Evolutionary conservation across 2,113 vertebrate species (phyloP), one percentile per base, ranked within the genome.

Genomic region (Nothobranchius furzeri): DNA sequence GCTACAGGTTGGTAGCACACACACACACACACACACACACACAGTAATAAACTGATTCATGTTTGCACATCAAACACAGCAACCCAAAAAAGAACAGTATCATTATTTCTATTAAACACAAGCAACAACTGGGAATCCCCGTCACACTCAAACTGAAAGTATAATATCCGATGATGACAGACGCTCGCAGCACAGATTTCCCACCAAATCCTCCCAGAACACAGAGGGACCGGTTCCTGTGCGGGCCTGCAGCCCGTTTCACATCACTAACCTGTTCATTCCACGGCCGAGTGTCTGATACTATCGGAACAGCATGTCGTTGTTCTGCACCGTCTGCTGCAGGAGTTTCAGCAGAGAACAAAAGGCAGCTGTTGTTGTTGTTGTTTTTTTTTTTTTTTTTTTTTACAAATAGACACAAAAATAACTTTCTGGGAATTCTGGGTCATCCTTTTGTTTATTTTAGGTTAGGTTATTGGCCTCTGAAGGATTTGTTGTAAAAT

Each of bases 1-100:
- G 47, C 48, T 43, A 43, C 79, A 82, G 78, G 87, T 89, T 4
- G 15, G 85, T 67, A 12, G n/a, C 14, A 53, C 15, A 55, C 42
- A 10, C 24, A 50, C 14, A 53, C 15, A 55, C 42, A 10, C 24
- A 50, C 47, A 45, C 35, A 60, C 12, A 25, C 15, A 35, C 6
- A 43, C 4, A 15, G 46, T 13, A 6, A 2, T 47, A 13, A 14
- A 12, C 6, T n/a, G 47, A 2, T 9, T 30, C 17, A 42, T 12
- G 58, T 15, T 36, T 17, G 45, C 11, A n/a, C 6, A 75, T 12
- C 60, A 57, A 12, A 24, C 12, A 36, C 7, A 70, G 7, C 61
- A 51, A 40, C 37, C 37, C 3, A 40, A 40, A 40, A 40, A 40
- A 40, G 37, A 7, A 48, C 6, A 53, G 9, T 47, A 10, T 37